phyloP scores from a whole-genome alignment of 2,113 vertebrate species.

The Struthidea cinerea region DNA sequence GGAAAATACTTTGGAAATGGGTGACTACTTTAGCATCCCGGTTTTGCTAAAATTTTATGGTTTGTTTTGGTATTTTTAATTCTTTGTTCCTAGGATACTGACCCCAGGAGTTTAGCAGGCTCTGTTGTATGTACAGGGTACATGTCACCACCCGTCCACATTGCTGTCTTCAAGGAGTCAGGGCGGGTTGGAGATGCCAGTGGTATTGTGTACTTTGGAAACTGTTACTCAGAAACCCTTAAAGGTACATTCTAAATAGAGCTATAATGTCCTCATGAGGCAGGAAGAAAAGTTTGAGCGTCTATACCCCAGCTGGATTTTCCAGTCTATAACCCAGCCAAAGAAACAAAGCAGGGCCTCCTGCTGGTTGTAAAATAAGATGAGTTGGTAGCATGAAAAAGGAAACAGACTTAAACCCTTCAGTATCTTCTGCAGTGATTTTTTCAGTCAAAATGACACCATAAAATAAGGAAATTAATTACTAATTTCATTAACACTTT shows the following conservation, averaged over 20 bases:
- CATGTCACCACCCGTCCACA: not conserved
- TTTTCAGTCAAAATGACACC: not conserved
- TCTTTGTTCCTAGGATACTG: not conserved
- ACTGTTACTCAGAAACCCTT: not conserved
- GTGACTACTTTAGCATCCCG: not conserved
- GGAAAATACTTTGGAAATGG: not conserved
- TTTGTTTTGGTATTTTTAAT: not conserved
- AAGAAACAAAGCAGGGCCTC: not conserved
- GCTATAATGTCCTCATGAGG: not conserved
- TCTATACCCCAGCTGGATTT: not conserved
- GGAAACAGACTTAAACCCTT: not conserved
- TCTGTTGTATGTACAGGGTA: not conserved
- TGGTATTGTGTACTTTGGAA: not conserved
- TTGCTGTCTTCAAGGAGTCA: not conserved
- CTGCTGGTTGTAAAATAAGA: not conserved
- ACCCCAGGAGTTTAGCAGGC: not conserved
- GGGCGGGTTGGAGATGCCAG: not conserved
- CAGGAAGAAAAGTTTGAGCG: not conserved
- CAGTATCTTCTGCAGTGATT: not conserved
- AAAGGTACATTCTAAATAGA: not conserved
- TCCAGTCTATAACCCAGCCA: not conserved
- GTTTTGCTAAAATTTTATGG: not conserved
- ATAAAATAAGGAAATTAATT: not conserved
- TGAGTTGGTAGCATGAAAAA: not conserved
- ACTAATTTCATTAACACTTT: not conserved